Conservation (phyloP, 2,797 vertebrate species). For the Trachurus trachurus region DNA sequence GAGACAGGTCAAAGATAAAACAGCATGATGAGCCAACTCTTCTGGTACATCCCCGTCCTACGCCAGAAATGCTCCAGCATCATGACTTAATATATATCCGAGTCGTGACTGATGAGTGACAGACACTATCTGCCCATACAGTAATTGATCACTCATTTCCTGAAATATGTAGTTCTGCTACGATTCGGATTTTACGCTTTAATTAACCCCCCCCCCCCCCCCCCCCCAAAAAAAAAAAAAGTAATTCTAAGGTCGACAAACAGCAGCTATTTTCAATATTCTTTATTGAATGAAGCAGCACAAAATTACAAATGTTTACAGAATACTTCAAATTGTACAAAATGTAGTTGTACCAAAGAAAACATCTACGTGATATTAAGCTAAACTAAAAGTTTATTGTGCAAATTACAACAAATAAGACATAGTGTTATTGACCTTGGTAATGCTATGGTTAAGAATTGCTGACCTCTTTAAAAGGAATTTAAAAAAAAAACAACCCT, state of each 20-base stretch:
- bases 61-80: neutral
- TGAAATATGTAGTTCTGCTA: too few relatives aligned
- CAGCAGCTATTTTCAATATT: conserved; percentile 32
- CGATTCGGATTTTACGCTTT: too few relatives aligned
- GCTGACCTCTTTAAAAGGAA: conserved; percentile 38
- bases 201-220: too few relatives aligned
- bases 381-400: conserved; percentile 65
- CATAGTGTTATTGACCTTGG: conserved; percentile 71
- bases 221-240: neutral
- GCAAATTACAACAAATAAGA: conserved; percentile 78
- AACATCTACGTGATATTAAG: conserved; percentile 45
- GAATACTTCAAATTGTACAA: conserved; percentile 76
- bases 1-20: neutral
- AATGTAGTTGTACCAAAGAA: conserved; percentile 73
- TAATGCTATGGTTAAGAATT: conserved; percentile 59
- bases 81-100: too few relatives aligned
- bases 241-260: neutral
- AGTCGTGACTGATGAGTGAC: too few relatives aligned
- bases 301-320: conserved; percentile 72
- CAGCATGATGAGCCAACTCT: neutral
- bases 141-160: too few relatives aligned
- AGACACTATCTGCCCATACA: too few relatives aligned
- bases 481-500: conserved; percentile 7
- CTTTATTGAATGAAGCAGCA: conserved; percentile 79
- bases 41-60: neutral